Conservation (phyloP, 2,797 vertebrate genomes). For the Falco novaeseelandiae region DNA sequence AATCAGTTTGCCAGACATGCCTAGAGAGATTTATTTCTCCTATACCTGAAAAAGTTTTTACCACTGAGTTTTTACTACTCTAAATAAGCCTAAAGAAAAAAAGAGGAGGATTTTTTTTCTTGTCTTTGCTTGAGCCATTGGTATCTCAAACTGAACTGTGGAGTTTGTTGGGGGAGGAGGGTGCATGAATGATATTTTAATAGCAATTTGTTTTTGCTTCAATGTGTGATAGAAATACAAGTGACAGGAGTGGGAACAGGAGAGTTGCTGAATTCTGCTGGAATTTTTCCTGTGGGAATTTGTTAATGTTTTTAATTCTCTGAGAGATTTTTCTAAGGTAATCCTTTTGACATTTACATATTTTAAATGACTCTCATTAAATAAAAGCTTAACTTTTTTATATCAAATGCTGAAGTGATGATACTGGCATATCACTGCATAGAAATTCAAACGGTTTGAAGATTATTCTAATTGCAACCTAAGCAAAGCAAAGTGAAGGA, state of each 20-base stretch:
- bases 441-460: neutral
- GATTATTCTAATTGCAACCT: constrained; percentile 27
- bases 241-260: constrained; percentile 71
- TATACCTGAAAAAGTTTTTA: constrained; percentile 59
- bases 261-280: constrained; percentile 64
- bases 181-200: constrained; percentile 60
- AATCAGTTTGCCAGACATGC: constrained; percentile 67
- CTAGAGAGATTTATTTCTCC: constrained; percentile 70
- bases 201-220: constrained; percentile 72
- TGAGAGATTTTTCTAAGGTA: constrained; percentile 63
- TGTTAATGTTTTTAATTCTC: constrained; percentile 64
- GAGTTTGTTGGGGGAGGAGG: neutral
- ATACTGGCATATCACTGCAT: neutral
- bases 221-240: constrained; percentile 71
- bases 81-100: constrained; percentile 26
- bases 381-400: constrained; percentile 43
- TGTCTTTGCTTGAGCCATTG: neutral
- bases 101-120: constrained; percentile 19
- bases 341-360: constrained; percentile 67
- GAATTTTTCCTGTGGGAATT: constrained; percentile 75
- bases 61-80: neutral
- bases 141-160: neutral
- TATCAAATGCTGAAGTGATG: constrained; percentile 24
- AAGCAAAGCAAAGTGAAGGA: neutral
- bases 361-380: constrained; percentile 64